Percentiles rank a stretch among this genome's conserved stretches.
Evolutionary conservation across 2,113 vertebrate genomes (phyloP).

Genomic region (Melierax canorus): DNA sequence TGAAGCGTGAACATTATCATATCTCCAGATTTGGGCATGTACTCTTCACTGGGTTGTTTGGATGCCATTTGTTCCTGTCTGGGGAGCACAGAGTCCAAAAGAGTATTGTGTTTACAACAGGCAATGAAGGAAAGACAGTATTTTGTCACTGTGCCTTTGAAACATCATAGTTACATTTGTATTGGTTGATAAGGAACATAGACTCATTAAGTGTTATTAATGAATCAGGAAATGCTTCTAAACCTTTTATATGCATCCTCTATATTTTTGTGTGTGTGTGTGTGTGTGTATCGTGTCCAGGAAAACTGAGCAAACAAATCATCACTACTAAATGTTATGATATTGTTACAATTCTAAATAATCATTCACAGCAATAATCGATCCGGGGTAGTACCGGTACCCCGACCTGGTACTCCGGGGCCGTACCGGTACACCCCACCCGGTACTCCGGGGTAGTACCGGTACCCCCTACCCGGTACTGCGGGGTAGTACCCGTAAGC

Average conservation of each 20-base stretch:
- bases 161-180: not conserved
- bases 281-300: not conserved
- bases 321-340: not conserved
- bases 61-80: not conserved
- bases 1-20: not conserved
- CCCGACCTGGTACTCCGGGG: too few relatives aligned
- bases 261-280: not conserved
- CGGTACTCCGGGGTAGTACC: too few relatives aligned
- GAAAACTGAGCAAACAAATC: not conserved
- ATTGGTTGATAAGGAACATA: not conserved
- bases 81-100: not conserved
- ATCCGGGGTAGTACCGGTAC: too few relatives aligned
- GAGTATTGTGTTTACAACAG: not conserved
- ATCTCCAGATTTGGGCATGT: not conserved
- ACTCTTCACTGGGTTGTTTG: not conserved
- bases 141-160: not conserved
- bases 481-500: too few relatives aligned
- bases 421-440: too few relatives aligned
- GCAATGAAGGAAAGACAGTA: not conserved
- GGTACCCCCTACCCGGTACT: too few relatives aligned
- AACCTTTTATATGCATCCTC: not conserved
- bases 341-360: not conserved
- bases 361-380: not conserved
- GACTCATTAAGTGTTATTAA: not conserved
- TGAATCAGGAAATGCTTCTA: not conserved